Percentiles rank a stretch among this genome's conserved stretches.
phyloP scores from a whole-genome alignment of 2,113 vertebrate genomes.

The Micromys minutus region DNA sequence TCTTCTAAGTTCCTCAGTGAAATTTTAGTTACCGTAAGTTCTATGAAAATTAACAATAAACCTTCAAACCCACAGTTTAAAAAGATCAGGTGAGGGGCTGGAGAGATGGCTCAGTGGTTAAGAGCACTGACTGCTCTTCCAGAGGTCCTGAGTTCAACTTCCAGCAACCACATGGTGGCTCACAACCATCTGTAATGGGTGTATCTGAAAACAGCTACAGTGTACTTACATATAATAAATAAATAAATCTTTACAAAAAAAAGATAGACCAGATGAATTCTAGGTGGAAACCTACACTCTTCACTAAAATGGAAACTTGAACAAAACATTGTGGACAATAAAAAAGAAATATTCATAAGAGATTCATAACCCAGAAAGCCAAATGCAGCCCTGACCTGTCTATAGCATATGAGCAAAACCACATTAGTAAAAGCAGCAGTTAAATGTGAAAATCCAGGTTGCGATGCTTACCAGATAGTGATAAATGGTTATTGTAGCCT shows the following conservation, averaged over 20 bases:
- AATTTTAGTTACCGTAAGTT: constrained; percentile 31
- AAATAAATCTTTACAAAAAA: no score
- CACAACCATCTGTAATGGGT: no score
- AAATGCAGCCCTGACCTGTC: constrained; percentile 4
- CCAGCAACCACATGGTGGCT: no score
- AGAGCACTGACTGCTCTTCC: no score
- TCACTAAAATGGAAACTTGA: constrained; percentile 14
- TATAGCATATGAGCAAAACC: constrained; percentile 6
- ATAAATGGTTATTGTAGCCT: constrained; percentile 33
- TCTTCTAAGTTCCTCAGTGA: constrained; percentile 16
- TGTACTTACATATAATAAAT: no score
- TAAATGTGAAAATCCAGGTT: constrained; percentile 1
- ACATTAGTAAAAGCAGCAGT: constrained; percentile 13
- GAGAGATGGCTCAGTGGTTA: no score
- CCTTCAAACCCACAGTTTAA: neutral
- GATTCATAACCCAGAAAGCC: constrained; percentile 50
- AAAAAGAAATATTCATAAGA: constrained; percentile 47
- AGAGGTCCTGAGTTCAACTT: no score
- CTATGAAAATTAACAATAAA: constrained; percentile 33
- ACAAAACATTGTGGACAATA: constrained; percentile 14
- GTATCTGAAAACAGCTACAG: no score
- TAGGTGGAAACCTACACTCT: neutral
- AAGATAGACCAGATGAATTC: neutral
- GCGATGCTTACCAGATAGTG: neutral
- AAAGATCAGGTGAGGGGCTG: neutral